A percentile compares a stretch with the other conserved stretches of the same genome.
phyloP scores from a whole-genome alignment of 2,797 vertebrate genomes.

The Acanthornis magna region DNA sequence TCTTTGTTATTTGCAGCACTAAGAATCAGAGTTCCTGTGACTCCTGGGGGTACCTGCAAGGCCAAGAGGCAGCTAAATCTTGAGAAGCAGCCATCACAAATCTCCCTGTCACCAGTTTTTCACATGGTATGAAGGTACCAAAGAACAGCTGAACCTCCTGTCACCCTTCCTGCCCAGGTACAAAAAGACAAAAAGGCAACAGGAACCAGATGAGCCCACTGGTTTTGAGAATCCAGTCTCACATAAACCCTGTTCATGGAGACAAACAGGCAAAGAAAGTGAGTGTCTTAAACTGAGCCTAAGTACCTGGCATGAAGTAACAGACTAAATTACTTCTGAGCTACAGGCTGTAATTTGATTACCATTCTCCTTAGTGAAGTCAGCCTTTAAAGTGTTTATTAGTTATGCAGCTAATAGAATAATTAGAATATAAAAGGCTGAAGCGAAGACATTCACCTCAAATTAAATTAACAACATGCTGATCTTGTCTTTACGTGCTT shows the following conservation, averaged over 20 bases:
- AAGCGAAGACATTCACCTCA: not conserved
- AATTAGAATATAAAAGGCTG: not conserved
- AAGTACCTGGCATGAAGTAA: not conserved
- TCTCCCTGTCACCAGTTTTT: not conserved
- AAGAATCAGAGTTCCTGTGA: not conserved
- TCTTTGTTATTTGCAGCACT: not conserved
- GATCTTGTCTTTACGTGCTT: not conserved
- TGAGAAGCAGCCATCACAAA: not conserved
- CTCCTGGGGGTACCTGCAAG: not conserved
- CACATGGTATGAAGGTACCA: not conserved
- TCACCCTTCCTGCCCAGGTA: not conserved
- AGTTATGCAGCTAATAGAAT: not conserved
- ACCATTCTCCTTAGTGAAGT: not conserved
- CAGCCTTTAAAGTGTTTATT: not conserved
- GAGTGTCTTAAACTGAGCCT: not conserved
- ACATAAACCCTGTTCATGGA: not conserved
- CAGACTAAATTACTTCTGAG: not conserved
- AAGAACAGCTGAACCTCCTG: not conserved
- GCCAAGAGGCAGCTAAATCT: not conserved
- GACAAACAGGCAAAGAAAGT: not conserved
- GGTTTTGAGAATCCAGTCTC: not conserved
- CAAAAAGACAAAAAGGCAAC: not conserved
- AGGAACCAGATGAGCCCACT: not conserved
- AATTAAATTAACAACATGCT: not conserved
- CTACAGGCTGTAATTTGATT: not conserved